Base-by-base conservation (phyloP, 2,113 vertebrate species). In the Alethe castanea region DNA sequence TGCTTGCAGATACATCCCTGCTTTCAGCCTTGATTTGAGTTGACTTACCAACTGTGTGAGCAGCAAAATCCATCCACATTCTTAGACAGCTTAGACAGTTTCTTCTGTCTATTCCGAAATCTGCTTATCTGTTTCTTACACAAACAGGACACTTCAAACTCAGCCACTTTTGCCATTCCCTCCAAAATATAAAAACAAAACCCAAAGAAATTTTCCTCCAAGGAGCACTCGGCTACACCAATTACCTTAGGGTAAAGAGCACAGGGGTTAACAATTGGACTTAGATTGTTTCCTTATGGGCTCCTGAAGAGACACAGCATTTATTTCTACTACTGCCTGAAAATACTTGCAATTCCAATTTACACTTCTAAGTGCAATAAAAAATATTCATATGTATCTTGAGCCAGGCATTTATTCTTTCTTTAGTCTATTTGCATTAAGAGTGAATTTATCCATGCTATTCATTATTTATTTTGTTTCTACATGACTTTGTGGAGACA, bases 401-500 rank as follows among this genome's bases (percentile, higher is more conserved):
- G 69, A 79, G 20, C 66, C 11, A 28, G 54, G 8, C 13, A 67
- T 40, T 91, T 87, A 54, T 78, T 87, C 47, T 95, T 67, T 53
- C 18, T 38, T 91, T 20, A 78, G 23, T 65, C 22, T 53, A 5
- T 59, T 45, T 91, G 52, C 61, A 48, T 14, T 80, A 84, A 85
- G 29, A 57, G 44, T 69, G 19, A 66, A 91, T 77, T 84, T 86
- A 85, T 81, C 56, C 61, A 9, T 65, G 52, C 13, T 64, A 53
- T 83, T 94, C 90, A 87, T 89, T 81, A 91, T 71, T 94, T 28
- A 64, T 93, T 88, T 77, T 53, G 8, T 59, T 65, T 64, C 73
- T 88, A 11, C 50, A 45, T 47, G 24, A 42, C 57, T 86, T 91
- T 59, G 59, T 80, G 50, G 45, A 77, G 42, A 77, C 59, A 2